Evolutionary conservation across 2,888 invertebrate species (phyloP).

Genomic region (Neuroscelio doddi): DNA sequence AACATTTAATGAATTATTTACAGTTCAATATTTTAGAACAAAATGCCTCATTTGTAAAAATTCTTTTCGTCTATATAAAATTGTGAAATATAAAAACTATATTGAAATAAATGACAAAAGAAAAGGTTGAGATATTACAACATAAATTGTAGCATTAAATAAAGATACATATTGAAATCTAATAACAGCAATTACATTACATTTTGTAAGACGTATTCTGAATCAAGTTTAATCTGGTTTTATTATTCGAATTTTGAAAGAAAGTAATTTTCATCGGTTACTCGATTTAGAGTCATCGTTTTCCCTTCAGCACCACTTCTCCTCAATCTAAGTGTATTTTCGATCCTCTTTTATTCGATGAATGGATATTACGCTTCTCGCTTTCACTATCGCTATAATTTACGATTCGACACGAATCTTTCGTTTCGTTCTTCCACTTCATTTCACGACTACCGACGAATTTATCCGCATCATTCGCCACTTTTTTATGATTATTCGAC

Average conservation of each 20-base stretch:
- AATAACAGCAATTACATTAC: too few relatives aligned
- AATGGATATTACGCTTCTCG: constrained; percentile 12
- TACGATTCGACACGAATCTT: constrained; percentile 15
- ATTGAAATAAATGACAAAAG: too few relatives aligned
- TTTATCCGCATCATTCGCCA: neutral
- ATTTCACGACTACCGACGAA: neutral
- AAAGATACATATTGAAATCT: too few relatives aligned
- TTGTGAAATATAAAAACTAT: too few relatives aligned
- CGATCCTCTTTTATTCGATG: constrained; percentile 5
- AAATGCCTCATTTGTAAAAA: too few relatives aligned
- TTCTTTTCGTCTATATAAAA: too few relatives aligned
- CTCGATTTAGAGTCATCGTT: constrained; percentile 4
- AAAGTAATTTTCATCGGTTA: constrained; percentile 1
- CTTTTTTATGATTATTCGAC: neutral
- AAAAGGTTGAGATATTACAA: too few relatives aligned
- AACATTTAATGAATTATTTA: too few relatives aligned
- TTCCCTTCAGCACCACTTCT: constrained; percentile 2
- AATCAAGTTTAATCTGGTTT: neutral
- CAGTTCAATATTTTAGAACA: too few relatives aligned
- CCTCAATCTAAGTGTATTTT: constrained; percentile 4
- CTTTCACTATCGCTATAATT: constrained; percentile 17
- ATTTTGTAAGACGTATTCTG: too few relatives aligned
- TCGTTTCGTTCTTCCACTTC: neutral
- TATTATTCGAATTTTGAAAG: neutral
- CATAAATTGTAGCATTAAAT: too few relatives aligned